Base-by-base conservation (phyloP, 2,113 vertebrate genomes). In the Brienomyrus brachyistius region DNA sequence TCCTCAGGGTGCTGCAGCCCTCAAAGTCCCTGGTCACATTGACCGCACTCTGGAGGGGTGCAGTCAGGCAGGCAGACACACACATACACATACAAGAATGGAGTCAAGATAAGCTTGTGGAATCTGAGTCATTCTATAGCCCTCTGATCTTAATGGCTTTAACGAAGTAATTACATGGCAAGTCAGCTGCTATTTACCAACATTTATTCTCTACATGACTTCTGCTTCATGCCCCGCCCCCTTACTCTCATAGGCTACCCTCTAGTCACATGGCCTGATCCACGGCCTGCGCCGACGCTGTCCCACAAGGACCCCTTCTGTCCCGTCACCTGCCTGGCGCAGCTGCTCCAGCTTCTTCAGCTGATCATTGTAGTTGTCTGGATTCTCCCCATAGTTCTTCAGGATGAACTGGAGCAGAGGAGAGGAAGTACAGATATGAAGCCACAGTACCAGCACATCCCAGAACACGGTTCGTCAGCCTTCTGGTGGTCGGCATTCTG, bases 381-480 rank as follows among this genome's bases (percentile, higher is more conserved):
- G 98, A 93, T 99, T 98, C 94, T 99, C 98, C 0, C 98, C 98
- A 2, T 99, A 99, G 93, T 99, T 98, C 94, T 98, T 99, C 91
- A 98, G 91, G 45, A 99, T 98, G 91, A 98, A 99, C 98, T 99
- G 91, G 0, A 84, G 56, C 0, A 52, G 2, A 54, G 4, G 43
- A 84, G 56, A 6, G 87, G 77, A 83, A 31, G 2, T 62, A 82
- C 31, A 54, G 43, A 11, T 4, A 43, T 62, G 54, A 83, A 19
- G 8, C 35, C 80, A 47, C 21, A n/a, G 23, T 1, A 84, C 8
- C 23, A 51, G 13, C 11, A 15, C 48, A 52, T 54, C 23, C 47
- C 45, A 17, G 43, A 80, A 43, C 35, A 80, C 1, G 15, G 31
- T 40, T 62, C 8, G 6, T 7, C 56, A 62, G 1, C 74, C 74